Evolutionary conservation across 1,140 invertebrate species (phyloP).

Genomic region (Scaptomyza graminum): DNA sequence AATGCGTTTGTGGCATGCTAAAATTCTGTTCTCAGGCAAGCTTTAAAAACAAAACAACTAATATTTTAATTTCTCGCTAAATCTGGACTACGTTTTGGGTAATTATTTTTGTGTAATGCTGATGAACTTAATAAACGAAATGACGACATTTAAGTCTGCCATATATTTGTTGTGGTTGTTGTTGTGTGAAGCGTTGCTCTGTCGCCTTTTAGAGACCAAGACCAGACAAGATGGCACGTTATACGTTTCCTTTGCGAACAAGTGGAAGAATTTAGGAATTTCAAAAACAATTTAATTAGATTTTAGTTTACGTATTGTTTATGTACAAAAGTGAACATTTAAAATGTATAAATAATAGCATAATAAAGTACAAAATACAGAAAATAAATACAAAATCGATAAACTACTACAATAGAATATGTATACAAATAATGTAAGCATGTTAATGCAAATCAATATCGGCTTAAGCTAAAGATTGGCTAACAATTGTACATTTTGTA

Average conservation of each 20-base stretch:
- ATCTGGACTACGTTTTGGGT: constrained; percentile 21
- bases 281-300: constrained; percentile 43
- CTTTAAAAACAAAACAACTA: constrained; percentile 13
- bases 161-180: constrained; percentile 35
- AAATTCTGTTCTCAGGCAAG: not conserved
- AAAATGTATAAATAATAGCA: constrained; percentile 40
- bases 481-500: constrained; percentile 37
- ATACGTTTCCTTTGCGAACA: constrained; percentile 77
- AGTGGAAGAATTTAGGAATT: constrained; percentile 20
- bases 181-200: constrained; percentile 36
- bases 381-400: constrained; percentile 46
- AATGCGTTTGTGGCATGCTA: not conserved
- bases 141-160: not conserved
- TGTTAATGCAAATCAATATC: constrained; percentile 38
- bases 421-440: constrained; percentile 14
- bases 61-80: constrained; percentile 6
- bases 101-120: constrained; percentile 15
- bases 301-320: constrained; percentile 36
- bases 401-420: constrained; percentile 15
- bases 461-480: constrained; percentile 58
- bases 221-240: constrained; percentile 78
- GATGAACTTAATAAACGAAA: constrained; percentile 22
- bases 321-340: constrained; percentile 45
- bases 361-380: constrained; percentile 31
- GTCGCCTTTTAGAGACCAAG: constrained; percentile 64